phyloP scores from a whole-genome alignment of 2,113 vertebrate species.

The Anhinga anhinga region DNA sequence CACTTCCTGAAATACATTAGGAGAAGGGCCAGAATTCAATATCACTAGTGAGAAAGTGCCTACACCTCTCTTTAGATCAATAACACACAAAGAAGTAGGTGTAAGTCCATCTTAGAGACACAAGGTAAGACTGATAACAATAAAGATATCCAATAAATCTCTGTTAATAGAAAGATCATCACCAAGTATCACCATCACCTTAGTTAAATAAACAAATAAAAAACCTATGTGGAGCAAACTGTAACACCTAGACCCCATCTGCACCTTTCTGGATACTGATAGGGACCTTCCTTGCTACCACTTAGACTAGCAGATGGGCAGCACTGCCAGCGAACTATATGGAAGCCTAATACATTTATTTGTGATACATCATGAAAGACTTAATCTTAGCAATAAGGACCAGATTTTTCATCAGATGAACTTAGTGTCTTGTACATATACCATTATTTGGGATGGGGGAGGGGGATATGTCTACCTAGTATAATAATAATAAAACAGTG shows the following conservation, averaged over 20 bases:
- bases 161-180: neutral
- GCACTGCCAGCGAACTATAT: neutral
- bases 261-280: neutral
- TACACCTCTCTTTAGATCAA: neutral
- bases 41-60: neutral
- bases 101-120: neutral
- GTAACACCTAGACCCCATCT: neutral
- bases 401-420: neutral
- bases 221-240: neutral
- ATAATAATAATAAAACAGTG: neutral
- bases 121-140: neutral
- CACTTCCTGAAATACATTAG: neutral
- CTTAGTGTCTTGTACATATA: neutral
- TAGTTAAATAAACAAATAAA: neutral
- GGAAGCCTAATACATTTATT: neutral
- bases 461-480: fast-evolving
- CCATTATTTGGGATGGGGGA: neutral
- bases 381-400: neutral
- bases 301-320: neutral
- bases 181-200: neutral
- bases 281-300: neutral
- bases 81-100: neutral
- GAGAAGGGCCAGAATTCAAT: constrained; percentile 12
- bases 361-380: neutral
- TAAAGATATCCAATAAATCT: neutral